These are phyloP conservation scores for Drosophila asahinai DNA, from an alignment of 1,140 invertebrate genomes.

Conservation along the genomic window DNA sequence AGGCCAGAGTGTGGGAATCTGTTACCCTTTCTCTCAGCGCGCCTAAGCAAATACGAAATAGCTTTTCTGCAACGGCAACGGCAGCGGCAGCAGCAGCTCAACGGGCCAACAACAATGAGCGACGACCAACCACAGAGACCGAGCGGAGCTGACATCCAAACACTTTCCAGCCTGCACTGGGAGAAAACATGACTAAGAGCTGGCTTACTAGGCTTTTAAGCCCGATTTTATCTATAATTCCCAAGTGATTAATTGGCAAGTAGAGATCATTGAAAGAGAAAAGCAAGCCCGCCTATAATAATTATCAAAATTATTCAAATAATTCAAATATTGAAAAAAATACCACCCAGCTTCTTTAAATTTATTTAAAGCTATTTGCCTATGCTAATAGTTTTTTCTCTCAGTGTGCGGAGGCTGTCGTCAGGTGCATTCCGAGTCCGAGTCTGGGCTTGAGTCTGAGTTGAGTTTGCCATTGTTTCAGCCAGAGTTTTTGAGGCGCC, in stretches of 20 bases:
- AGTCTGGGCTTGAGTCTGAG: conserved; percentile 13
- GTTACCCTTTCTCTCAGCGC: conserved; percentile 77
- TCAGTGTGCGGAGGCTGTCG: conserved; percentile 10
- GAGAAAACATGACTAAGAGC: neutral
- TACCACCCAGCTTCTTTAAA: neutral
- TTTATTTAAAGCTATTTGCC: neutral
- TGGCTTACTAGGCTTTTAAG: no score
- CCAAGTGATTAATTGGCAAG: neutral
- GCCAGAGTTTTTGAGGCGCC: conserved; percentile 52
- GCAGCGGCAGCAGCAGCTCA: conserved; percentile 1
- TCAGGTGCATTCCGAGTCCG: conserved; percentile 44
- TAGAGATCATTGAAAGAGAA: no score
- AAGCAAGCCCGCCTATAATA: no score
- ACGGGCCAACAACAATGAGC: conserved; percentile 29
- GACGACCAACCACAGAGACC: conserved; percentile 71
- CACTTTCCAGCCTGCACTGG: conserved; percentile 50
- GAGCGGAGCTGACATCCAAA: conserved; percentile 35
- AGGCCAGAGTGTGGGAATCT: conserved; percentile 75
- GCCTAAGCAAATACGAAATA: conserved; percentile 76
- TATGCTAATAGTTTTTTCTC: neutral
- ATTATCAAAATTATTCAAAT: no score
- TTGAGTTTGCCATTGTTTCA: conserved; percentile 45
- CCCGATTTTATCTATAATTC: neutral
- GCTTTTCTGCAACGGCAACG: conserved; percentile 59
- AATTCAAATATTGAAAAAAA: no score